phyloP scores from a whole-genome alignment of 2,797 vertebrate genomes.

The Chloroceryle inda region DNA sequence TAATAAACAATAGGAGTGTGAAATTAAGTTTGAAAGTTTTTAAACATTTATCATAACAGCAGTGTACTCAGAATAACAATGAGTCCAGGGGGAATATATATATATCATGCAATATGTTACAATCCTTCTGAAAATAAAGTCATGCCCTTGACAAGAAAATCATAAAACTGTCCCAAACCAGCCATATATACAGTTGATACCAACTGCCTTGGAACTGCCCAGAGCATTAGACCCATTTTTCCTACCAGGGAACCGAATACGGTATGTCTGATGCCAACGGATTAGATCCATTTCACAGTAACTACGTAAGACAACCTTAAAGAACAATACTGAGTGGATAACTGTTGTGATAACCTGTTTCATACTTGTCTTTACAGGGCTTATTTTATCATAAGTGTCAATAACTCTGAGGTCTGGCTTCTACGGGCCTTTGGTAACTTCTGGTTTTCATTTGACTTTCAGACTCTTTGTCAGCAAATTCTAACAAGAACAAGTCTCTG shows the following conservation, averaged over 20 bases:
- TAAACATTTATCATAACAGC: not conserved
- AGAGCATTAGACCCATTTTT: not conserved
- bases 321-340: not conserved
- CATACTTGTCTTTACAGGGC: not conserved
- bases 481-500: slow-evolving; percentile 60
- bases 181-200: not conserved
- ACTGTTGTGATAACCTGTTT: not conserved
- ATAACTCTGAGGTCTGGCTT: slow-evolving; percentile 13
- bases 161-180: not conserved
- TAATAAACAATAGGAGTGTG: not conserved
- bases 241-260: not conserved
- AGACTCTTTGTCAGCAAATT: slow-evolving; percentile 40
- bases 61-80: not conserved
- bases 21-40: not conserved
- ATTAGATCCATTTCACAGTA: not conserved
- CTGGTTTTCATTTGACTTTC: slow-evolving; percentile 40
- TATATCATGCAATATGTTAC: not conserved
- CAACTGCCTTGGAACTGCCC: not conserved
- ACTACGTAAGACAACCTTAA: not conserved
- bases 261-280: not conserved
- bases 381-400: slow-evolving; percentile 25
- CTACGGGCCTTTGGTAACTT: not conserved
- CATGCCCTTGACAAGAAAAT: not conserved
- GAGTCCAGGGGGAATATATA: not conserved
- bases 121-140: not conserved